Conservation (phyloP, 2,888 invertebrate species). For the Platycnemis pennipes region DNA sequence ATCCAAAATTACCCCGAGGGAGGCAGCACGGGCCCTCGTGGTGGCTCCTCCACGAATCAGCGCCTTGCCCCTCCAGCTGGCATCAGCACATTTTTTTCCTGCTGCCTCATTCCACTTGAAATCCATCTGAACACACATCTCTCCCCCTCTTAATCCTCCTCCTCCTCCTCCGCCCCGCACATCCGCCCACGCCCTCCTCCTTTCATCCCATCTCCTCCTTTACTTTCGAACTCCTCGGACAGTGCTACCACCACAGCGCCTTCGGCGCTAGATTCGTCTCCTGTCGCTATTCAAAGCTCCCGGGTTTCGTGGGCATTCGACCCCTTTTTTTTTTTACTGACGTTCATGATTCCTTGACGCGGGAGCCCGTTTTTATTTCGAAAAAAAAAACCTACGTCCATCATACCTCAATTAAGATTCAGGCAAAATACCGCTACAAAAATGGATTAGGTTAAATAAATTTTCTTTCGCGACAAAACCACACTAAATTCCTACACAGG, state of each 20-base stretch:
- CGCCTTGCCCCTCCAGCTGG: not conserved
- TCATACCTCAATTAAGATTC: no score
- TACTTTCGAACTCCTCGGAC: not conserved
- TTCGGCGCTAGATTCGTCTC: not conserved
- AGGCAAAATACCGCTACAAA: no score
- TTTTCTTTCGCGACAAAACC: no score
- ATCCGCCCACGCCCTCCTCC: not conserved
- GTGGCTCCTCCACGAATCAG: conserved; percentile 2
- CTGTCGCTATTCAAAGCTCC: not conserved
- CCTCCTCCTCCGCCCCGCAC: not conserved
- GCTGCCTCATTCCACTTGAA: not conserved
- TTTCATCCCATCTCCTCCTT: not conserved
- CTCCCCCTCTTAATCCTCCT: not conserved
- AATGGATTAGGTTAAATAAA: no score
- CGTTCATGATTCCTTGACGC: no score
- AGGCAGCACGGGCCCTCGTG: not conserved
- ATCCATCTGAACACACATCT: not conserved
- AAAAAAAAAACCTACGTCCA: no score
- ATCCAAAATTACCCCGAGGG: not conserved
- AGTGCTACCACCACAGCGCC: not conserved
- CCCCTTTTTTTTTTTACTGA: no score
- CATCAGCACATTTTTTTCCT: conserved; percentile 25
- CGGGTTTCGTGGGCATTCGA: no score
- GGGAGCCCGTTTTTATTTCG: no score
- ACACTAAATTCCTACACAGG: no score